A percentile compares a stretch with the other conserved stretches of the same genome.
Conservation (phyloP, 2,888 invertebrate species). For the Chydorus sphaericus region DNA sequence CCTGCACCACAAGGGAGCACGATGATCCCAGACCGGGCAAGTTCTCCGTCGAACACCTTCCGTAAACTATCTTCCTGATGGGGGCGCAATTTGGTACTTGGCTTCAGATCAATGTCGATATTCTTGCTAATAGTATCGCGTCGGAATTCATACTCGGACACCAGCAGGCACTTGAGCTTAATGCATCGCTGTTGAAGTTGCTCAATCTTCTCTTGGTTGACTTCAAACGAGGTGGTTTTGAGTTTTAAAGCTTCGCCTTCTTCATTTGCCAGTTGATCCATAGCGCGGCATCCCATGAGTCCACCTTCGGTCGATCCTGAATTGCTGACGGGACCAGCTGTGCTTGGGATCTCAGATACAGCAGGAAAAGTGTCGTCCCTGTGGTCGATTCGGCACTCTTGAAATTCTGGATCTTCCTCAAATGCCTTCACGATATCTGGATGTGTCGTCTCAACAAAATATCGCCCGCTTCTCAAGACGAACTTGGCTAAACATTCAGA, state of each 20-base stretch:
- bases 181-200: conserved; percentile 94
- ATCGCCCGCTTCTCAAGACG: conserved; percentile 90
- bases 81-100: conserved; percentile 84
- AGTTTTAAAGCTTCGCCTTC: conserved; percentile 59
- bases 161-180: conserved; percentile 86
- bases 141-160: conserved; percentile 97
- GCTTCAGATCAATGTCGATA: conserved; percentile 72
- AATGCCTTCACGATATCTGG: conserved; percentile 90
- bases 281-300: conserved; percentile 87
- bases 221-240: conserved; percentile 84
- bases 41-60: conserved; percentile 99
- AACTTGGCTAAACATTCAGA: conserved; percentile 98
- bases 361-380: conserved; percentile 34
- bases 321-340: conserved; percentile 26
- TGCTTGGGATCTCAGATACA: conserved; percentile 39
- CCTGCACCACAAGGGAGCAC: conserved; percentile 84
- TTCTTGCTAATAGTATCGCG: conserved; percentile 92
- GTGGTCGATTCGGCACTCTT: conserved; percentile 56
- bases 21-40: conserved; percentile 83
- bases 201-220: conserved; percentile 82
- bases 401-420: conserved; percentile 83
- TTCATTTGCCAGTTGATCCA: conserved; percentile 90
- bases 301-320: not conserved
- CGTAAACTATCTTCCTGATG: conserved; percentile 97
- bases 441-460: conserved; percentile 85